These are phyloP conservation scores for Drosophila arizonae DNA, from an alignment of 1,140 invertebrate species.

Conservation along the genomic window DNA sequence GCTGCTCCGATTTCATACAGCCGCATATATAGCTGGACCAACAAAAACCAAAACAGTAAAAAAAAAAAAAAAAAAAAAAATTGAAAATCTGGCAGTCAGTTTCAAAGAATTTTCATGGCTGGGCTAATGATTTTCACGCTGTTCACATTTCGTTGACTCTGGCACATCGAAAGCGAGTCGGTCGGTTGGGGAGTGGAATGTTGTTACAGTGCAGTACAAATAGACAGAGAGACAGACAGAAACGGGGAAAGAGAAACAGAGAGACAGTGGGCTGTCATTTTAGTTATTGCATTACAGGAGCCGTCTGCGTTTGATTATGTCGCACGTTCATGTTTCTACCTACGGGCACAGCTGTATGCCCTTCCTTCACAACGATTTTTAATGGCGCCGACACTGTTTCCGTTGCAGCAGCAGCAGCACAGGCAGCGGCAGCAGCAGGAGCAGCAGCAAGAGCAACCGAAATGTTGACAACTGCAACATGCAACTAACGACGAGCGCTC, in stretches of 20 bases:
- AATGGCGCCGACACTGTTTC: constrained; percentile 76
- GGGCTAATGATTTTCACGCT: constrained; percentile 73
- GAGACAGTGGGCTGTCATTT: constrained; percentile 67
- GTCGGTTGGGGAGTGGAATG: not conserved
- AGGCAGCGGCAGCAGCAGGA: constrained; percentile 41
- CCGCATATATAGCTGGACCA: constrained; percentile 34
- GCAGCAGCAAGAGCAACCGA: constrained; percentile 28
- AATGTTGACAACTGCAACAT: constrained; percentile 63
- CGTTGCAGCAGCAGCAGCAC: constrained; percentile 57
- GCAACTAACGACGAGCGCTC: constrained; percentile 61
- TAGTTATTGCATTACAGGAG: constrained; percentile 77
- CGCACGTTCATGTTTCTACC: constrained; percentile 62
- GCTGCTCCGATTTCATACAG: constrained; percentile 41
- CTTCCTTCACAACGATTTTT: constrained; percentile 51
- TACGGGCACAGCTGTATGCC: constrained; percentile 22
- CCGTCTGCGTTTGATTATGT: constrained; percentile 76
- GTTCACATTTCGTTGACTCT: constrained; percentile 67
- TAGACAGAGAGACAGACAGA: not conserved
- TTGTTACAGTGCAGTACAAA: not conserved
- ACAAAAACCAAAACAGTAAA: constrained; percentile 24
- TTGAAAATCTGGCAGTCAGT: constrained; percentile 68
- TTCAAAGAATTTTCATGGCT: constrained; percentile 61
- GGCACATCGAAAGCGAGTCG: constrained; percentile 13
- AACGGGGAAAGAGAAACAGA: constrained; percentile 1
- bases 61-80: not conserved